Evolutionary conservation across 1,140 invertebrate species (phyloP), one percentile per base, ranked within the genome.

Genomic region (Lordiphosa collinella): DNA sequence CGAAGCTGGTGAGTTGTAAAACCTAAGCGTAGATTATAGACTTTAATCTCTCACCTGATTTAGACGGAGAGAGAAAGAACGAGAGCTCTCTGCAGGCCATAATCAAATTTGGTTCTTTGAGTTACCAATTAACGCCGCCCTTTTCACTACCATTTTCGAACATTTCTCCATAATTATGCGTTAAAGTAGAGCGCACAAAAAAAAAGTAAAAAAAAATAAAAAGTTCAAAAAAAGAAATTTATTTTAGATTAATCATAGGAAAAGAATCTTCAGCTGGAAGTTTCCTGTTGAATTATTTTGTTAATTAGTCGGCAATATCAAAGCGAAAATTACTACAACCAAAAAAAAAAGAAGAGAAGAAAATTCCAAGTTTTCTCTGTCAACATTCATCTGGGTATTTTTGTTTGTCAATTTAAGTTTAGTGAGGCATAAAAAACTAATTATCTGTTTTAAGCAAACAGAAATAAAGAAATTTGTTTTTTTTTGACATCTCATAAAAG

Each of bases 271-370:
- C n/a, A 38, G 58, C 57, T 66, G 54, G 50, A 56, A 53, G 63
- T 82, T 82, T 80, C 76, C 76, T 80, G 71, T 80, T 80, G 76
- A 82, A 76, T 82, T 80, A 80, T 55, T 80, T 75, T 57, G 71
- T 76, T 82, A 75, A 76, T 71, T 80, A 53, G 41, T 51, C 76
- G 76, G 71, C 47, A 31, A 54, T 48, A 59, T 80, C 76, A 80
- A 82, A 82, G 71, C 57, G 38, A 53, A 80, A 57, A 57, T 32
- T 53, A 38, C 16, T 31, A 14, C 32, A 9, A 32, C 25, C 36
- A 5, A 3, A 38, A 25, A 44, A 38, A 25, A 44, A 36, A 18
- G 3, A 55, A 36, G n/a, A 18, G 14, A 4, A 36, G 34, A 36
- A 12, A 49, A 22, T 14, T 32, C 7, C 8, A 16, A 35, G 11